phyloP scores from a whole-genome alignment of 2,797 vertebrate genomes.

The Chelonia mydas region DNA sequence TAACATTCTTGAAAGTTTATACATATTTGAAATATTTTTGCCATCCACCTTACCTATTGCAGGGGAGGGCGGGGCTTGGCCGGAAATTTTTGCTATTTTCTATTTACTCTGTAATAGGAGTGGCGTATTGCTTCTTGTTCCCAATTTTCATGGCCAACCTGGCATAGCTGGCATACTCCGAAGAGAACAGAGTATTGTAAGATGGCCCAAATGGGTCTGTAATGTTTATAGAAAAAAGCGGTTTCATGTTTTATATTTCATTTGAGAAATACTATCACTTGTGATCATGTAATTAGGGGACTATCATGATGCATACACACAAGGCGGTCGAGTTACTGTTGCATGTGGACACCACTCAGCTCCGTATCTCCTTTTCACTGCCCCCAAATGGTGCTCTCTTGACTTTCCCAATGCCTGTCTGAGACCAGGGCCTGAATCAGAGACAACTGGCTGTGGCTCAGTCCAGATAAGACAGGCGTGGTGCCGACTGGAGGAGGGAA shows the following conservation, averaged over 20 bases:
- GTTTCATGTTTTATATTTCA: background rate
- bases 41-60: background rate
- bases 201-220: background rate
- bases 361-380: background rate
- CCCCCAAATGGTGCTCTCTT: background rate
- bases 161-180: background rate
- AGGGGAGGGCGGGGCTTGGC: no score
- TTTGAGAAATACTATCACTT: background rate
- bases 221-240: background rate
- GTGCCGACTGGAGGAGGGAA: background rate
- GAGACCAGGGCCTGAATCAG: background rate
- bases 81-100: background rate
- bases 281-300: background rate
- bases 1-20: background rate
- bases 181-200: background rate
- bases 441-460: background rate
- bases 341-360: background rate
- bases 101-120: background rate
- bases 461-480: background rate
- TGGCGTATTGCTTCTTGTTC: background rate
- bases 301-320: background rate
- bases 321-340: background rate
- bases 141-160: background rate
- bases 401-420: background rate
- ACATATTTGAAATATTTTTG: background rate